Conservation (phyloP, 2,797 vertebrate species). For the Cetoscarus ocellatus region DNA sequence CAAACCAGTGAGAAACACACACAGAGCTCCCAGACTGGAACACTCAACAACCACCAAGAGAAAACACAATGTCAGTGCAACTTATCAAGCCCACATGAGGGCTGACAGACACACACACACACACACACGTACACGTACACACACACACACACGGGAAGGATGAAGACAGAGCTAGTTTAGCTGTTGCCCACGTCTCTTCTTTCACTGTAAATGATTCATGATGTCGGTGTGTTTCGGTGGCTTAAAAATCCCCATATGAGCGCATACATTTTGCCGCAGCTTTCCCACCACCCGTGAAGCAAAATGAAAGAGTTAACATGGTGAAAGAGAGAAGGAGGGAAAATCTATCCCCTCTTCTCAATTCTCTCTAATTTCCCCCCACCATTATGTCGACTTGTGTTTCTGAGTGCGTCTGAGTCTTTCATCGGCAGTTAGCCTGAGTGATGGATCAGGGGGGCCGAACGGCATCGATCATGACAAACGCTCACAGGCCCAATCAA, state of each 20-base stretch:
- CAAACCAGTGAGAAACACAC: constrained; percentile 77
- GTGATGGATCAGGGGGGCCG: constrained; percentile 63
- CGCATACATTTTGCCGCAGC: constrained; percentile 57
- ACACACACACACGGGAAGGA: neutral
- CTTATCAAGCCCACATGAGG: constrained; percentile 82
- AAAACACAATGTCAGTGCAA: constrained; percentile 82
- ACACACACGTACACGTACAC: constrained; percentile 25
- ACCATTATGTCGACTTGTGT: constrained; percentile 71
- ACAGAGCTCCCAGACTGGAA: constrained; percentile 75
- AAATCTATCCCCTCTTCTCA: constrained; percentile 64
- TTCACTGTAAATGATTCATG: constrained; percentile 83
- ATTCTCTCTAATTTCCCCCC: constrained; percentile 60
- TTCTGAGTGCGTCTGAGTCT: constrained; percentile 65
- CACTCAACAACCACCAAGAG: constrained; percentile 79
- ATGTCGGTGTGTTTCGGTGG: constrained; percentile 71
- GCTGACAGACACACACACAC: constrained; percentile 52
- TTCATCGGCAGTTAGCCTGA: constrained; percentile 69
- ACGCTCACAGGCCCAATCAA: constrained; percentile 66
- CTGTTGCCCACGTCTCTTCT: constrained; percentile 76
- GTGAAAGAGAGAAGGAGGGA: constrained; percentile 45
- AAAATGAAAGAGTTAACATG: constrained; percentile 68
- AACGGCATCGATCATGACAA: constrained; percentile 72
- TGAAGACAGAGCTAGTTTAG: constrained; percentile 69
- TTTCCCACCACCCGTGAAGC: constrained; percentile 71
- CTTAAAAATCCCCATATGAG: constrained; percentile 64